Evolutionary conservation across 2,888 invertebrate species (phyloP).

Genomic region (Synanthedon myopaeformis): DNA sequence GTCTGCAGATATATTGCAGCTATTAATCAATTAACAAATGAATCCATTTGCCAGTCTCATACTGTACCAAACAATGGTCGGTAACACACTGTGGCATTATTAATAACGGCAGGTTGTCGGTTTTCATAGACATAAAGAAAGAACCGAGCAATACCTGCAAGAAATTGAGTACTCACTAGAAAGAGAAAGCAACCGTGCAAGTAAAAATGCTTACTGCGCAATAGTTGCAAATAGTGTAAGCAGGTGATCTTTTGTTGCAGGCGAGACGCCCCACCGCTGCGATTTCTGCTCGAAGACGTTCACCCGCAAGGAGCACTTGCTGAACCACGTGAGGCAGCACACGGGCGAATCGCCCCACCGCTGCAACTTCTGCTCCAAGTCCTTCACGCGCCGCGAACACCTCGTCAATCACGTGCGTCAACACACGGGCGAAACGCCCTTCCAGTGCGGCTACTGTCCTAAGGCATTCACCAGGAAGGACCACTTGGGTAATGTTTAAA

Average conservation of each 20-base stretch:
- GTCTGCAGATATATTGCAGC: too few species aligned
- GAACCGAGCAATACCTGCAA: too few species aligned
- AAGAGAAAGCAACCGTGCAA: too few species aligned
- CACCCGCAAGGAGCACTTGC: slow-evolving; percentile 80
- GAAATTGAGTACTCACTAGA: too few species aligned
- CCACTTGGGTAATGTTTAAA: slow-evolving; percentile 67
- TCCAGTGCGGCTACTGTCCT: slow-evolving; percentile 86
- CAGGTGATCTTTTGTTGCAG: slow-evolving; percentile 22
- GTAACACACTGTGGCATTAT: too few species aligned
- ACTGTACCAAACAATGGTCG: too few species aligned
- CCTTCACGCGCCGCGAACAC: slow-evolving; percentile 88
- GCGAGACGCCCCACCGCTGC: slow-evolving; percentile 82
- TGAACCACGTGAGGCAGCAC: slow-evolving; percentile 83
- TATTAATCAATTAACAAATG: too few species aligned
- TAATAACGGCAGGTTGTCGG: too few species aligned
- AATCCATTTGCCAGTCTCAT: too few species aligned
- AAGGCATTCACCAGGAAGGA: slow-evolving; percentile 89
- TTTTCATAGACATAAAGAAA: too few species aligned
- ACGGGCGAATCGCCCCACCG: slow-evolving; percentile 87
- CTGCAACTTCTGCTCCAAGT: slow-evolving; percentile 88
- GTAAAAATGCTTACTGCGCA: not conserved
- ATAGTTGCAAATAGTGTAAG: not conserved
- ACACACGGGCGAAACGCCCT: slow-evolving; percentile 81
- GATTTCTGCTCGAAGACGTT: slow-evolving; percentile 85
- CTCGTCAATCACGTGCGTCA: slow-evolving; percentile 87